Evolutionary conservation across 2,888 invertebrate species (phyloP).

Genomic region (Bedellia somnulentella): DNA sequence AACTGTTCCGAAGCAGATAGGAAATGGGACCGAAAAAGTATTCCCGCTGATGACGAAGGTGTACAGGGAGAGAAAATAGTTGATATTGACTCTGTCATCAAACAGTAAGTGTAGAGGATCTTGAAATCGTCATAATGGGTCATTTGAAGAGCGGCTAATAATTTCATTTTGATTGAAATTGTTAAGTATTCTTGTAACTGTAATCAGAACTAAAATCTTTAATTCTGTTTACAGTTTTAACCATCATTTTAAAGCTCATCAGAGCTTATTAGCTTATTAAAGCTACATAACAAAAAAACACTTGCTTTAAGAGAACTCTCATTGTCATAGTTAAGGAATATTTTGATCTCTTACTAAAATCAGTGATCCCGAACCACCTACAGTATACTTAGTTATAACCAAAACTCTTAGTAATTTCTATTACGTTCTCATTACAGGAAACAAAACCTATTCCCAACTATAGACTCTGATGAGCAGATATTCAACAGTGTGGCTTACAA

Average conservation of each 20-base stretch:
- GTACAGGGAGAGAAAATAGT: slow-evolving; percentile 73
- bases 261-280: too few relatives aligned
- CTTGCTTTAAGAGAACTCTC: too few relatives aligned
- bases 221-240: not conserved
- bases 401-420: slow-evolving; percentile 3
- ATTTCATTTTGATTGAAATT: too few relatives aligned
- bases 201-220: not conserved
- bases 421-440: too few relatives aligned
- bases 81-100: slow-evolving; percentile 68
- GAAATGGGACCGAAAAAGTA: slow-evolving; percentile 42
- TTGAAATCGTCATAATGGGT: too few relatives aligned
- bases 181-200: too few relatives aligned
- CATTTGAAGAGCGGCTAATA: too few relatives aligned
- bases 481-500: slow-evolving; percentile 78
- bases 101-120: slow-evolving; percentile 64
- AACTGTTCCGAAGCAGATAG: slow-evolving; percentile 20
- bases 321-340: too few relatives aligned
- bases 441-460: slow-evolving; percentile 72
- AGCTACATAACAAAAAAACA: too few relatives aligned
- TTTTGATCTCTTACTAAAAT: too few relatives aligned
- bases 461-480: slow-evolving; percentile 68
- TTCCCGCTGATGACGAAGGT: slow-evolving; percentile 69
- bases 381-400: not conserved
- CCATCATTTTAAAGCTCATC: too few relatives aligned
- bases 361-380: too few relatives aligned